Base-by-base conservation (phyloP, 2,113 vertebrate species). In the Caranx melampygus region DNA sequence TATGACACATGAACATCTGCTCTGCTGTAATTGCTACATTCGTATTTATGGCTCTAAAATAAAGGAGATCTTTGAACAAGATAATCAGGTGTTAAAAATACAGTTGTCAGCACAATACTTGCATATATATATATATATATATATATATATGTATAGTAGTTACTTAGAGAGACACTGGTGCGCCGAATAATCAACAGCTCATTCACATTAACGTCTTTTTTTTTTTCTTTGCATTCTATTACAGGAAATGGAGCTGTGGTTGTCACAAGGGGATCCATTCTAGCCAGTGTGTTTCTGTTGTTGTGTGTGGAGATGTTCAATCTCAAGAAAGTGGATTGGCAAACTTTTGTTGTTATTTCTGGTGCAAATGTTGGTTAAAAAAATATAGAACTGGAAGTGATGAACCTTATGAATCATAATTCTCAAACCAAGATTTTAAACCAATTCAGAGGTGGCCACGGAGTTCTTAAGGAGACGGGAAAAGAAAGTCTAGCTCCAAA, bases 1-100 rank as follows among this genome's bases (percentile, higher is more conserved):
- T 68, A 52, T 77, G 35, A 72, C 49, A 60, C 14, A 47, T 63
- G 52, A 35, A 65, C 79, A 82, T 64, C 72, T 79, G 62, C 55
- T 78, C 62, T 33, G 78, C 31, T 74, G 10, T 49, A 65, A 58
- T 18, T 59, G 51, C 44, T 59, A 14, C 7, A 0, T 58, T 79
- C 8, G 15, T 2, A 58, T 5, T 57, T 45, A 20, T 5, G 4
- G 4, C 10, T 64, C 40, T 8, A 42, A 42, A 42, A 42, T 42
- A 42, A 42, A 42, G 8, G 40, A 9, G 11, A 9, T 10, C 4
- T 37, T 37, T 37, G 4, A 9, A 42, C 6, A 42, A 42, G 7
- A 60, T 68, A 47, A 75, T 60, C 3, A 61, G 10, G 67, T 35
- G 71, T 65, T 49, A 4, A 51, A 64, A 74, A 72, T 52, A 52